A percentile compares a stretch with the other conserved stretches of the same genome.
Evolutionary conservation across 2,113 vertebrate species (phyloP).

Genomic region (Phylloscopus trochilus): DNA sequence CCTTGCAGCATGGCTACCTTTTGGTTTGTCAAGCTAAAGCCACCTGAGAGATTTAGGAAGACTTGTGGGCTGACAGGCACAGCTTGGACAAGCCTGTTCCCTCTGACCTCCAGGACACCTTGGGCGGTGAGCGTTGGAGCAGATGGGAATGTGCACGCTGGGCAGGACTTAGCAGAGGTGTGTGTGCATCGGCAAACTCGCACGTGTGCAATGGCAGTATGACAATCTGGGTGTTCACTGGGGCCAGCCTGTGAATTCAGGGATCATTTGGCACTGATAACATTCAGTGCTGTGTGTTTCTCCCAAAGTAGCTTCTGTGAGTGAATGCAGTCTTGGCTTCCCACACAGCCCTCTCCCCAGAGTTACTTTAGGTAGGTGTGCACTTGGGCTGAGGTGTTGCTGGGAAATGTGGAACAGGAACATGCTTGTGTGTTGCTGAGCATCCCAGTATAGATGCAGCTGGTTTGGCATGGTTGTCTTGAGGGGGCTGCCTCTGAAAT

Average conservation of each 20-base stretch:
- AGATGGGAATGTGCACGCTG: background rate
- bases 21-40: background rate
- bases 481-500: background rate
- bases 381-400: background rate
- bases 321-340: background rate
- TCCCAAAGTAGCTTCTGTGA: background rate
- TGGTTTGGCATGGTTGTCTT: background rate
- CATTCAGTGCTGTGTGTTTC: background rate
- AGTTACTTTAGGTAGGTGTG: background rate
- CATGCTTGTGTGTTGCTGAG: background rate
- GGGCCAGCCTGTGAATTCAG: background rate
- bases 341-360: background rate
- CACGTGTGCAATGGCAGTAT: rapidly evolving
- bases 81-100: background rate
- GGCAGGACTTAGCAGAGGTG: background rate
- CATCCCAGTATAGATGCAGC: background rate
- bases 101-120: background rate
- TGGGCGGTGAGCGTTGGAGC: background rate
- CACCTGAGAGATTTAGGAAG: background rate
- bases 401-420: background rate
- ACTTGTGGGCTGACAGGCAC: background rate
- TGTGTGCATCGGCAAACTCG: background rate
- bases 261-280: background rate
- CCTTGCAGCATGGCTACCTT: background rate
- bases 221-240: background rate